phyloP scores from a whole-genome alignment of 2,797 vertebrate species.

The Amblyraja radiata region DNA sequence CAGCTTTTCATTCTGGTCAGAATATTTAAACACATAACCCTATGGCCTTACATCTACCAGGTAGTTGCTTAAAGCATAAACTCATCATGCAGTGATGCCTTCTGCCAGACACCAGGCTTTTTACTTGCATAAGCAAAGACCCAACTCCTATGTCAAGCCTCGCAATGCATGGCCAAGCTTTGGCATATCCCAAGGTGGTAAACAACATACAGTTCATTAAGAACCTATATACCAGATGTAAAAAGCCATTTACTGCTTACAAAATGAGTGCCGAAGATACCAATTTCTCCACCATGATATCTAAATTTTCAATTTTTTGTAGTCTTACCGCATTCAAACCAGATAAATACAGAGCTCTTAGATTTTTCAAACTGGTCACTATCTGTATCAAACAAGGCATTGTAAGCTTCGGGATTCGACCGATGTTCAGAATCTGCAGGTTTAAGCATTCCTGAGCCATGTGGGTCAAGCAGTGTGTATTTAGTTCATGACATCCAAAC shows the following conservation, averaged over 20 bases:
- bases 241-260: neutral
- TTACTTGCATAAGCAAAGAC: neutral
- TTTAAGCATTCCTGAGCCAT: constrained; percentile 44
- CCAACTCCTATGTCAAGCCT: neutral
- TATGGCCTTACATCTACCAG: neutral
- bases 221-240: neutral
- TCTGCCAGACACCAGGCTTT: neutral
- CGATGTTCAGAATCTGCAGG: constrained; percentile 49
- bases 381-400: constrained; percentile 47
- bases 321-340: constrained; percentile 50
- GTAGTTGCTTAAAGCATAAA: neutral
- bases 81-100: neutral
- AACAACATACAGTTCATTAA: neutral
- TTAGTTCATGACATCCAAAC: constrained; percentile 57
- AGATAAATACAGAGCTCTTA: constrained; percentile 58
- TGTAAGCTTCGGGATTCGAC: constrained; percentile 52
- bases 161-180: neutral
- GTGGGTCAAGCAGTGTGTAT: constrained; percentile 46
- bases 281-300: neutral
- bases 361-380: constrained; percentile 59
- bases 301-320: neutral
- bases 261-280: neutral
- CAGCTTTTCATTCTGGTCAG: neutral
- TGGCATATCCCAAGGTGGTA: neutral
- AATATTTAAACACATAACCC: neutral